Evolutionary conservation across 2,797 vertebrate species (phyloP), one percentile per base, ranked within the genome.

Genomic region (Mionectes olivaceus): DNA sequence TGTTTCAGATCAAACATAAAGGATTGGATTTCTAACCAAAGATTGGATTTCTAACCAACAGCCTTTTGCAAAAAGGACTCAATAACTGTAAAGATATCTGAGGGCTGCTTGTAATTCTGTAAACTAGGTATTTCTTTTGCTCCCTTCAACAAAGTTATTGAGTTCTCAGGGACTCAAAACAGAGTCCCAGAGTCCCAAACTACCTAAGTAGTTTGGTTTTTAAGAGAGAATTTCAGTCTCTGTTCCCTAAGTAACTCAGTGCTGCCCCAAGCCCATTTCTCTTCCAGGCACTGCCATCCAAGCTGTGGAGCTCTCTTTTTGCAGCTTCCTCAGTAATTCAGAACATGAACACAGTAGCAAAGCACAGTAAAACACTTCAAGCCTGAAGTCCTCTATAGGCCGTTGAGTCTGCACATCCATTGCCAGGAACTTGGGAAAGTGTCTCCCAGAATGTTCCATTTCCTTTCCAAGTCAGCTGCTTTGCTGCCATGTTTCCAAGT

Each of bases 371-470:
- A 93, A 37, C 7, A 30, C 23, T 56, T 79, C 75, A 63, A 73
- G 27, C 37, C 21, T 73, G 13, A 73, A 92, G 47, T 69, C 15
- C 17, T 77, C 27, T 68, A 24, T 32, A 32, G 46, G 60, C 35
- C 2, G 4, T 47, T 35, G 55, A 76, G 12, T 56, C 59, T 4
- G 1, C 19, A n/a, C 1, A 1, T 39, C n/a, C 19, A 24, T 47
- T 46, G 25, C 53, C 46, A 69, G 63, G 46, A 71, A 59, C 24
- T 11, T 53, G 39, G 21, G 6, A 15, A 90, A 71, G 10, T 6
- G 7, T 55, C 16, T 92, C 46, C 22, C 32, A 57, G 44, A 78
- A 71, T 0, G 0, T 79, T 75, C 17, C 28, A 18, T 13, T 64
- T 75, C 53, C 61, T 71, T 76, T 70, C 61, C 47, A 60, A 60